Evolutionary conservation across 1,140 invertebrate genomes (phyloP), one percentile per base, ranked within the genome.

Genomic region (Bombus soroeensis): DNA sequence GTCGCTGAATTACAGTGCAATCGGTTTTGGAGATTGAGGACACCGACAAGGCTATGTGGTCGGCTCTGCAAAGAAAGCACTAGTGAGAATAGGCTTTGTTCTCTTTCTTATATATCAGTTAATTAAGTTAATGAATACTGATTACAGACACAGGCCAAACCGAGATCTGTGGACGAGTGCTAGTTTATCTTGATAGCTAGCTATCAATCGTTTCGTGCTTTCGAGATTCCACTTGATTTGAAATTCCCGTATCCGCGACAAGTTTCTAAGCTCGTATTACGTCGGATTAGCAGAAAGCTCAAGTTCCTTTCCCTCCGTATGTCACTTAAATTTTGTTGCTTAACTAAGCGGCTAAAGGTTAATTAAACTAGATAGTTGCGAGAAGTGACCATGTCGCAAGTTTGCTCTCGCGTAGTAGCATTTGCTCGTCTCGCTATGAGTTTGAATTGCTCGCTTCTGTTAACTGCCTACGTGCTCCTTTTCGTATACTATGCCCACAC

Each of bases 111-210:
- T 84, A 10, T 12, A 34, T 84, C 53, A 18, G n/a, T 62, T 72
- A 84, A 84, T 84, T 84, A 79, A 72, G 39, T 62, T 79, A 84
- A 84, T 80, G 76, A 57, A 57, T 66, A 32, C 25, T 47, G n/a
- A 76, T 83, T 66, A 75, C 47, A 41, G 32, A 22, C 43, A 18
- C 1, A 53, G 47, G 18, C 47, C 18, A 53, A 18, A 18, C 4
- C 12, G 47, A 62, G 25, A n/a, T n/a, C n/a, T 32, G 32, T 37
- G 32, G 5, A 41, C 13, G n/a, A 18, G 39, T 57, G 22, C 12
- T 41, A 3, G 6, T 32, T 25, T 3, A 37, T 62, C 53, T 76
- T 59, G n/a, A 34, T 25, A 28, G 59, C 13, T 47, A 25, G 39
- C 3, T 22, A 43, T 66, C 39, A 39, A 34, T 72, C 66, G 28